phyloP scores from a whole-genome alignment of 2,113 vertebrate species.

The Elephas maximus region DNA sequence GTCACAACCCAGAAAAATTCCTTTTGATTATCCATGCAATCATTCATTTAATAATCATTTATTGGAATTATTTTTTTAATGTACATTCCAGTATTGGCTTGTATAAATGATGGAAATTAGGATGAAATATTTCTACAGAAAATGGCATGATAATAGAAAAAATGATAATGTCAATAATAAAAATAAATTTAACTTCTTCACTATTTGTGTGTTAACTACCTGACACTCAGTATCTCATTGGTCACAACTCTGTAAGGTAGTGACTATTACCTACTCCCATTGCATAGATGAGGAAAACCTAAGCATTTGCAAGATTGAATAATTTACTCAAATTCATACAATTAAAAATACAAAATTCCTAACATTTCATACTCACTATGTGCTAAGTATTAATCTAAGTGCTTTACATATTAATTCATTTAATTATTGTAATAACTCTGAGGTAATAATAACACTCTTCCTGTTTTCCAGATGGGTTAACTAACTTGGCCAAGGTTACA shows the following conservation, averaged over 20 bases:
- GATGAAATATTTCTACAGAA: not conserved
- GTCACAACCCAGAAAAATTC: not conserved
- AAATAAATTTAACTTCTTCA: not conserved
- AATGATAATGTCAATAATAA: not conserved
- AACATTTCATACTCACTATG: not conserved
- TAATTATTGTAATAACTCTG: not conserved
- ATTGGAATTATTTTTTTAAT: not conserved
- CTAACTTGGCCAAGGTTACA: not conserved
- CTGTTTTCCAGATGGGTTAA: not conserved
- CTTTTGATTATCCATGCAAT: not conserved
- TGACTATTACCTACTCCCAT: not conserved
- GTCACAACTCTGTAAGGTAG: not conserved
- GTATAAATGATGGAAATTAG: not conserved
- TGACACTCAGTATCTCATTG: not conserved
- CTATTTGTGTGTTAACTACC: not conserved
- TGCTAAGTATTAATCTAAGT: not conserved
- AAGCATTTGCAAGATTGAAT: not conserved
- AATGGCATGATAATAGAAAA: not conserved
- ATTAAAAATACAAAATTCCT: not conserved
- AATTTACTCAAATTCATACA: not conserved
- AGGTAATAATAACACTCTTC: not conserved
- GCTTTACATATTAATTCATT: not conserved
- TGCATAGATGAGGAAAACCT: not conserved
- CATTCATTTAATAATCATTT: conserved; percentile 13
- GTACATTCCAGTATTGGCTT: not conserved